Percentiles rank a stretch among this genome's conserved stretches.
These are phyloP conservation scores for Dusona sp. DNA, from an alignment of 2,888 invertebrate species.

Conservation along the genomic window DNA sequence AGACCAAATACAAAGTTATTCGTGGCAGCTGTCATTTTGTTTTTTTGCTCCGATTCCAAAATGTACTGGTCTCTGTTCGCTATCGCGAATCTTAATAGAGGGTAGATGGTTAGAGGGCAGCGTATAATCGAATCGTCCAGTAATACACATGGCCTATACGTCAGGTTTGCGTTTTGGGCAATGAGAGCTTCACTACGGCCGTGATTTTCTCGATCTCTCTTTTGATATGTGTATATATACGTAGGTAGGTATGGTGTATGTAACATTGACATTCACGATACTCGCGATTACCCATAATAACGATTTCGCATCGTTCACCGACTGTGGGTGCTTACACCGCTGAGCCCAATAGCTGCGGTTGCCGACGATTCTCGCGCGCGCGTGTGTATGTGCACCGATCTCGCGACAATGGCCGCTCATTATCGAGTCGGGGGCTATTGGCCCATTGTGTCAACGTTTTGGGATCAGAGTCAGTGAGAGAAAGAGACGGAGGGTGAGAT, in stretches of 20 bases:
- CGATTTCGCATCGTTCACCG: slow-evolving; percentile 55
- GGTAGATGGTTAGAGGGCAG: not conserved
- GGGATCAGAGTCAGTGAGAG: slow-evolving; percentile 68
- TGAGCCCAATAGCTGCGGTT: slow-evolving; percentile 46
- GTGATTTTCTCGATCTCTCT: slow-evolving; percentile 61
- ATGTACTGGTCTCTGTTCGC: too few relatives aligned
- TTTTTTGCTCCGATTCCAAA: too few relatives aligned
- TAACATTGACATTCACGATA: slow-evolving; percentile 34
- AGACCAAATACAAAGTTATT: too few relatives aligned
- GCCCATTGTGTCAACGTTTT: slow-evolving; percentile 77
- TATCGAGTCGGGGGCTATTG: slow-evolving; percentile 82
- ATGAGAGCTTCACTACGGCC: slow-evolving; percentile 5
- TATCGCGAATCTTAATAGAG: too few relatives aligned
- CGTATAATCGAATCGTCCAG: not conserved
- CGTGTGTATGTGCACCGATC: slow-evolving; percentile 68
- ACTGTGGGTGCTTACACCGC: slow-evolving; percentile 29
- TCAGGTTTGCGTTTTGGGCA: slow-evolving; percentile 49
- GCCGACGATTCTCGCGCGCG: slow-evolving; percentile 29
- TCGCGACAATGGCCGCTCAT: slow-evolving; percentile 77
- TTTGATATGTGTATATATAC: not conserved
- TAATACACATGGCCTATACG: not conserved
- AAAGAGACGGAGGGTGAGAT: slow-evolving; percentile 18
- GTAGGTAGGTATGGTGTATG: not conserved
- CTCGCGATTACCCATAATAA: slow-evolving; percentile 63
- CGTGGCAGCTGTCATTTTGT: too few relatives aligned